phyloP scores from a whole-genome alignment of 1,140 invertebrate species.

The Halictus rubicundus region DNA sequence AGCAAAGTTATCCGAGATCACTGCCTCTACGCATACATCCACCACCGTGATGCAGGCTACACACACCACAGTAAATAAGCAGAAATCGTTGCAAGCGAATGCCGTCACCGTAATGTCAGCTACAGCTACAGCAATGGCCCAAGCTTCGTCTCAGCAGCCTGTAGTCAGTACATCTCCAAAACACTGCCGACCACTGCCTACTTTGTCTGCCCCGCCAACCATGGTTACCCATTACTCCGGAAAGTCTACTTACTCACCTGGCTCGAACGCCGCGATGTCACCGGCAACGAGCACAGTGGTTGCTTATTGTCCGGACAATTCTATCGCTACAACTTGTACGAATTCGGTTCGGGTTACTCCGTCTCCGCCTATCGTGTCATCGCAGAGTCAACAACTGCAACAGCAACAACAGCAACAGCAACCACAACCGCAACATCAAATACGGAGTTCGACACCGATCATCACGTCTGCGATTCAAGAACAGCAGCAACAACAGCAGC shows the following conservation, averaged over 20 bases:
- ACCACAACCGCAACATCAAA: constrained; percentile 58
- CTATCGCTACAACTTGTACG: constrained; percentile 50
- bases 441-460: constrained; percentile 68
- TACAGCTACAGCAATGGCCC: constrained; percentile 62
- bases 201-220: constrained; percentile 77
- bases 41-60: constrained; percentile 68
- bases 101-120: constrained; percentile 67
- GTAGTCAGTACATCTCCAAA: constrained; percentile 79
- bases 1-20: constrained; percentile 83
- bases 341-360: constrained; percentile 69
- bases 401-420: constrained; percentile 63
- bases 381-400: constrained; percentile 53
- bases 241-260: constrained; percentile 72
- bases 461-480: constrained; percentile 61
- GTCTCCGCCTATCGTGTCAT: constrained; percentile 64
- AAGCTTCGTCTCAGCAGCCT: constrained; percentile 68
- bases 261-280: constrained; percentile 53
- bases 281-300: constrained; percentile 50
- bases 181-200: constrained; percentile 80
- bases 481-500: constrained; percentile 48
- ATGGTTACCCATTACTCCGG: constrained; percentile 75
- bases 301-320: constrained; percentile 61
- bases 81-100: constrained; percentile 60
- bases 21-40: constrained; percentile 72
- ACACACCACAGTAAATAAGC: constrained; percentile 64